Conservation (phyloP, 2,888 invertebrate species). For the Catocala sponsa region DNA sequence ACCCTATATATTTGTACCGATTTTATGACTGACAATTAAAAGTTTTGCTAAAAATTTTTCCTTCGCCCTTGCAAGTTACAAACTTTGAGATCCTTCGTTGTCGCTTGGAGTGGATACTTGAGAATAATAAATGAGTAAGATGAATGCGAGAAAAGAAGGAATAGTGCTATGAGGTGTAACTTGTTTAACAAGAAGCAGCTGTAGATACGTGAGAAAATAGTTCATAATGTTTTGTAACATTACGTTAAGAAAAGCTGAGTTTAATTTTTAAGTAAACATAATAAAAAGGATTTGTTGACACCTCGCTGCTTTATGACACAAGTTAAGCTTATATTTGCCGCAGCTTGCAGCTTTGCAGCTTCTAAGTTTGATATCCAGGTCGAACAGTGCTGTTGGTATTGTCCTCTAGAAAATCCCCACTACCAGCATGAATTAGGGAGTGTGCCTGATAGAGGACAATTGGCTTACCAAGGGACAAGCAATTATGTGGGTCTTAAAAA, state of each 20-base stretch:
- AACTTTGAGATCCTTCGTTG: slow-evolving; percentile 17
- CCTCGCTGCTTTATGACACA: too few species aligned
- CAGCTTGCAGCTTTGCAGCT: too few species aligned
- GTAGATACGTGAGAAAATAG: neutral
- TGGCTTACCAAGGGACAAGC: too few species aligned
- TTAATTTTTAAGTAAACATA: neutral
- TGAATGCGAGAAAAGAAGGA: slow-evolving; percentile 10
- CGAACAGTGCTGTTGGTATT: too few species aligned
- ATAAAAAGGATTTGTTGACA: neutral
- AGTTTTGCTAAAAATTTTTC: slow-evolving; percentile 27
- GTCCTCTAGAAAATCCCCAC: too few species aligned
- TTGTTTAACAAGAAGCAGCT: neutral
- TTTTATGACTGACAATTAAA: slow-evolving; percentile 15
- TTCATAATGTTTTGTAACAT: neutral
- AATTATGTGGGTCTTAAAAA: too few species aligned
- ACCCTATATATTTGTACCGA: slow-evolving; percentile 22
- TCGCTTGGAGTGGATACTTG: neutral
- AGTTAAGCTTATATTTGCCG: too few species aligned
- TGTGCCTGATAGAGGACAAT: too few species aligned
- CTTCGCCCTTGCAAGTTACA: slow-evolving; percentile 8
- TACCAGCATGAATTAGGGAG: too few species aligned
- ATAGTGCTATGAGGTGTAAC: neutral
- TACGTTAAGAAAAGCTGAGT: neutral
- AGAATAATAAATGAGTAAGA: slow-evolving; percentile 11
- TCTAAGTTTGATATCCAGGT: too few species aligned